Percentiles rank a stretch among this genome's conserved stretches.
phyloP scores from a whole-genome alignment of 1,140 invertebrate genomes.

The Diorhabda carinulata region DNA sequence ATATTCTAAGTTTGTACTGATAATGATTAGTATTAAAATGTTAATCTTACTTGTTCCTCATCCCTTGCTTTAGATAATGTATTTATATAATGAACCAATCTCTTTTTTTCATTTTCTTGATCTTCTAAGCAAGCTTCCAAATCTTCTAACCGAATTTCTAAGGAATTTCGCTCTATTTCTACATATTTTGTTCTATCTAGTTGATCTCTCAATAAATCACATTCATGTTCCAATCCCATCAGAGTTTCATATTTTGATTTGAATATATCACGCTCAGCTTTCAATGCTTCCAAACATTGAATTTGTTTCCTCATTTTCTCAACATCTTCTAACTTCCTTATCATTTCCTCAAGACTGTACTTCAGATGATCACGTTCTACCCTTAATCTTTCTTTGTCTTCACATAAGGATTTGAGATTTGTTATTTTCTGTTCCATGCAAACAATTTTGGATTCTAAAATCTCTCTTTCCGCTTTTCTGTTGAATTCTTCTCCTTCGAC shows the following conservation, averaged over 20 bases:
- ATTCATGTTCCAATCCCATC: slow-evolving; percentile 35
- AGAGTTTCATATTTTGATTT: slow-evolving; percentile 40
- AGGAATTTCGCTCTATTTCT: slow-evolving; percentile 34
- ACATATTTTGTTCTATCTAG: slow-evolving; percentile 32
- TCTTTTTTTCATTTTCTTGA: slow-evolving; percentile 45
- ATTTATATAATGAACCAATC: slow-evolving; percentile 40
- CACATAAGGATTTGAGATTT: slow-evolving; percentile 30
- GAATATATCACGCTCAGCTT: slow-evolving; percentile 39
- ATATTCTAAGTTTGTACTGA: no score
- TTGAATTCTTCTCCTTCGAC: slow-evolving; percentile 26
- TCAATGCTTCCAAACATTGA: slow-evolving; percentile 36
- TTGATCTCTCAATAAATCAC: slow-evolving; percentile 32
- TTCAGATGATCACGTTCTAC: slow-evolving; percentile 36
- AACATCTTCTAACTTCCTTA: slow-evolving; percentile 37
- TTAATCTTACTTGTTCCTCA: slow-evolving; percentile 37
- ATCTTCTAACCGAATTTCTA: slow-evolving; percentile 36
- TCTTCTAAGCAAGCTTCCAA: slow-evolving; percentile 40
- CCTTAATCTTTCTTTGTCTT: slow-evolving; percentile 35
- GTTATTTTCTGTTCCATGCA: slow-evolving; percentile 35
- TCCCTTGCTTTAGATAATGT: slow-evolving; percentile 38
- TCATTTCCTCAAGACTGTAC: slow-evolving; percentile 35
- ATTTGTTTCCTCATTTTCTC: slow-evolving; percentile 37
- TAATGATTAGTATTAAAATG: neutral
- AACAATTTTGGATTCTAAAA: slow-evolving; percentile 19
- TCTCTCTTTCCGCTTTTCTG: slow-evolving; percentile 28